These are phyloP conservation scores for Nebria salina DNA, from an alignment of 2,888 invertebrate species.

Conservation along the genomic window DNA sequence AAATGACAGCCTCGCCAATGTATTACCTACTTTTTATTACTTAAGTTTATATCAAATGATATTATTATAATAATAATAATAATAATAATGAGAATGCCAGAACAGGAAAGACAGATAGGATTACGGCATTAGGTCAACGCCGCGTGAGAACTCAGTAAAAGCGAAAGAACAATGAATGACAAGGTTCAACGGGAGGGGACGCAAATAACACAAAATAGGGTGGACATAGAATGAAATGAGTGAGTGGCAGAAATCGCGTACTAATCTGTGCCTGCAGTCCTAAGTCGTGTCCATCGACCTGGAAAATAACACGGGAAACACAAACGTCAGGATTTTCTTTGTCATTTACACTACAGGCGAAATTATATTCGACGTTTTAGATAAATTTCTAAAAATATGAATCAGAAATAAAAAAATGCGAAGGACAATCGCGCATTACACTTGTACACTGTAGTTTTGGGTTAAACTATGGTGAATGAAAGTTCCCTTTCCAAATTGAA, in stretches of 20 bases:
- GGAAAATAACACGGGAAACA: conserved; percentile 68
- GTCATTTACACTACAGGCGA: not conserved
- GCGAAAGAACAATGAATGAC: not conserved
- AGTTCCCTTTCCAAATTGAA: not conserved
- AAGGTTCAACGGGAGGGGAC: not conserved
- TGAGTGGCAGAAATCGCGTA: conserved; percentile 48
- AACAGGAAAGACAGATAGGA: conserved; percentile 34
- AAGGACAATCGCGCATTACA: not conserved
- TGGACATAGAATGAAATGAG: not conserved
- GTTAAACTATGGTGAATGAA: not conserved
- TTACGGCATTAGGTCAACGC: conserved; percentile 41
- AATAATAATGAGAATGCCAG: not conserved
- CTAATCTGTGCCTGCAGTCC: conserved; percentile 58
- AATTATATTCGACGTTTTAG: not conserved
- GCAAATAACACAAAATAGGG: conserved; percentile 13
- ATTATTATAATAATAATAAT: not conserved
- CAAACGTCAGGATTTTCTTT: conserved; percentile 23
- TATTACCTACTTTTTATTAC: not conserved
- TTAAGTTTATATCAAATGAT: not conserved
- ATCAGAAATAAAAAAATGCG: not conserved
- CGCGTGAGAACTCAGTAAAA: conserved; percentile 32
- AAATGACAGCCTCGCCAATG: not conserved
- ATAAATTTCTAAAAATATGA: not conserved
- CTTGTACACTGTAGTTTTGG: not conserved
- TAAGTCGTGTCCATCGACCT: conserved; percentile 68